phyloP scores from a whole-genome alignment of 2,113 vertebrate genomes.

The Rattus norvegicus region DNA sequence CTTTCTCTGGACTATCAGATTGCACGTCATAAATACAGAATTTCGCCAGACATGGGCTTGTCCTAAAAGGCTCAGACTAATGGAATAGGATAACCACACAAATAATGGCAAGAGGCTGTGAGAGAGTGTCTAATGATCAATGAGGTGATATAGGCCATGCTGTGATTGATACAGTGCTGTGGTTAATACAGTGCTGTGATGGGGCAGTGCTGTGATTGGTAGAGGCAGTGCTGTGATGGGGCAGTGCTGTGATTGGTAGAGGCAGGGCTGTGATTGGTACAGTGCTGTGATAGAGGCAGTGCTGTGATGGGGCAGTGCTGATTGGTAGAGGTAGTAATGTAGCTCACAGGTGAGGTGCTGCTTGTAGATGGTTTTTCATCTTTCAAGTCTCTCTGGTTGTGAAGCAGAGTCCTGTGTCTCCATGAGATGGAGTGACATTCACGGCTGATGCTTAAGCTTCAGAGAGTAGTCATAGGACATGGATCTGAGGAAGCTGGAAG shows the following conservation, averaged over 20 bases:
- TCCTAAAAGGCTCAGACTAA: not conserved
- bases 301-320: no score
- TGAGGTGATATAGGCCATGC: no score
- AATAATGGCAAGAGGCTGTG: not conserved
- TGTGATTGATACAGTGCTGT: no score
- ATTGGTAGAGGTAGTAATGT: no score
- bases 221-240: no score
- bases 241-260: no score
- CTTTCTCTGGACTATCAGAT: not conserved
- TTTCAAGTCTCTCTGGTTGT: not conserved
- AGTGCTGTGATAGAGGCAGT: no score
- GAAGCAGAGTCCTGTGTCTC: not conserved
- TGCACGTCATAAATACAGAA: not conserved
- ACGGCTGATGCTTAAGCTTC: not conserved
- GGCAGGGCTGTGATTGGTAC: no score
- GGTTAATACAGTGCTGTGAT: no score
- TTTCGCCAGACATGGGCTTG: not conserved
- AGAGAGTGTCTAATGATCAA: no score
- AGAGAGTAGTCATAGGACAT: not conserved
- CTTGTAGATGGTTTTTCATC: not conserved
- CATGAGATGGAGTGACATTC: not conserved
- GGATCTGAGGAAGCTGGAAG: not conserved
- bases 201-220: no score
- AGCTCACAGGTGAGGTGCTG: not conserved
- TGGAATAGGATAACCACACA: not conserved